Base-by-base conservation (phyloP, 2,797 vertebrate species). In the Bufotes viridis region DNA sequence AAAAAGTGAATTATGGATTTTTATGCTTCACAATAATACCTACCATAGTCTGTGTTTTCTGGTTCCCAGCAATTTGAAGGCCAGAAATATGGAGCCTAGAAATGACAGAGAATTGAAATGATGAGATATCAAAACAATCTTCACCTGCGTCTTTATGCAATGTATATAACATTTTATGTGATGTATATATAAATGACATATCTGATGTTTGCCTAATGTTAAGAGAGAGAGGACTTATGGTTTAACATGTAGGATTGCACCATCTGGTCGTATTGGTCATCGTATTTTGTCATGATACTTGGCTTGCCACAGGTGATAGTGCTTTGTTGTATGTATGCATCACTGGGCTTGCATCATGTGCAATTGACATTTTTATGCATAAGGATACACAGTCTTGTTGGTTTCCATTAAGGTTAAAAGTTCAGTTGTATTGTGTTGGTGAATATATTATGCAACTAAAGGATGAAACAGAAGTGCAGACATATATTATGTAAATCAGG, bases 51-150 rank as follows among this genome's bases (percentile, higher is more conserved):
- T 53, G 97, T 99, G 93, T 98, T 99, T 93, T 99, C 98, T 15
- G 98, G 98, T 93, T 98, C 98, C 98, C 98, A 99, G 92, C 97
- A 98, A 93, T 98, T 98, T 61, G 98, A 98, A 92, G 97, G 97
- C 97, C 98, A 99, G 92, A 98, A 98, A 91, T 98, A 99, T 0
- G 97, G 97, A 93, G 98, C 97, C 97, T 98, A 93, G 82, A 90
- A 95, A 86, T 12, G 91, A 22, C 2, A 81, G 24, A 74, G 20
- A 78, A 78, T 55, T 78, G 0, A 24, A 13, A 11, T 51, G 1
- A 51, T 75, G 20, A 24, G 69, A 42, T 42, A 72, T 18, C 14
- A 67, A 26, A 24, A 67, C 14, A 67, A 2, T 24, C 63, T 12
- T 24, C 63, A 24, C 10, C 14, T 70, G 22, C 22, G 34, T 34